A percentile compares a stretch with the other conserved stretches of the same genome.
These are phyloP conservation scores for Rhingia campestris DNA, from an alignment of 2,888 invertebrate genomes.

Conservation along the genomic window DNA sequence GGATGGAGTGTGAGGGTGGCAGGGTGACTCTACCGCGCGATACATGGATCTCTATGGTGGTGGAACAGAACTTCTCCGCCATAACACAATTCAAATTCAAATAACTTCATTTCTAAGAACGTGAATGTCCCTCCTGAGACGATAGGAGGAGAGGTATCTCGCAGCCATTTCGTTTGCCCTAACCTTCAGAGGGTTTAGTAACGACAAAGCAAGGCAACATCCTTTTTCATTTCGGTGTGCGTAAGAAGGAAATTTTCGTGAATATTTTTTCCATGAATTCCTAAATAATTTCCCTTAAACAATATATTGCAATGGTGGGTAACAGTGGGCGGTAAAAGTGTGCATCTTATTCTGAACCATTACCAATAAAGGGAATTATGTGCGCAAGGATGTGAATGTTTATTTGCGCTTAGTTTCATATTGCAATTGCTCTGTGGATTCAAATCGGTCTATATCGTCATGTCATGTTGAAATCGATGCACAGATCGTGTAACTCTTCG, in stretches of 20 bases:
- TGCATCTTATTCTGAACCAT: not conserved
- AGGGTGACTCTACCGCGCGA: not conserved
- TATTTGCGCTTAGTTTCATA: too few relatives aligned
- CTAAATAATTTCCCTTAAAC: slow-evolving; percentile 67
- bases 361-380: too few relatives aligned
- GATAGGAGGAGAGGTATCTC: slow-evolving; percentile 38
- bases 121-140: slow-evolving; percentile 70
- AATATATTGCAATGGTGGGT: slow-evolving; percentile 36
- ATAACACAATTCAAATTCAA: slow-evolving; percentile 72
- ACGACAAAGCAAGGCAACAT: slow-evolving; percentile 11
- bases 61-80: slow-evolving; percentile 28
- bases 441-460: too few relatives aligned
- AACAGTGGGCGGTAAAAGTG: slow-evolving; percentile 42
- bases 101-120: slow-evolving; percentile 65
- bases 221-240: slow-evolving; percentile 32
- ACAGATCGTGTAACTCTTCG: too few relatives aligned
- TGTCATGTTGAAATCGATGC: too few relatives aligned
- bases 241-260: slow-evolving; percentile 40
- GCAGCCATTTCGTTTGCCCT: slow-evolving; percentile 25
- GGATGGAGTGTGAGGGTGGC: not conserved
- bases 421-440: too few relatives aligned
- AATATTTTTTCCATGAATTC: slow-evolving; percentile 71
- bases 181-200: slow-evolving; percentile 28
- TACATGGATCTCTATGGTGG: not conserved
- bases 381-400: too few relatives aligned